Evolutionary conservation across 2,113 vertebrate genomes (phyloP), one percentile per base, ranked within the genome.

Genomic region (Nymphicus hollandicus): DNA sequence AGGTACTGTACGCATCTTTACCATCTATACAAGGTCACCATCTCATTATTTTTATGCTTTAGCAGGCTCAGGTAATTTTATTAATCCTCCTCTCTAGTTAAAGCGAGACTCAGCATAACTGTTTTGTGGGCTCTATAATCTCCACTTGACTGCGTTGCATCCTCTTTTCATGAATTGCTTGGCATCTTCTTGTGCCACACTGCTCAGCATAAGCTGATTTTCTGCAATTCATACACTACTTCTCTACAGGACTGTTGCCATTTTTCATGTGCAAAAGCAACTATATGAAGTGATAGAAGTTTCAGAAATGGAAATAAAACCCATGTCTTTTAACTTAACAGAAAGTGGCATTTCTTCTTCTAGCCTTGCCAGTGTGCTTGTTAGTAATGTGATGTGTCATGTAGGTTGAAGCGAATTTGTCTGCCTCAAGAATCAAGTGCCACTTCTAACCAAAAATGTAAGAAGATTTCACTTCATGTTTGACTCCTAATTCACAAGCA

Each of bases 391-490:
- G 90, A 94, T 85, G 58, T 87, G 92, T 89, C 93, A 69, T 25
- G 47, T 80, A 93, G 73, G 92, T 72, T 93, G 81, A 90, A 93
- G 83, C 7, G 56, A 95, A 91, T 88, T 95, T 93, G 53, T 87
- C 84, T 94, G 81, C 86, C 81, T 93, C 78, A 35, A 87, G 89
- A 81, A 93, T 96, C 92, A 95, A 94, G 52, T 92, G 81, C 61
- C 84, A 84, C 61, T 96, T 93, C 81, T 92, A 69, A 93, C 86
- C 35, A 88, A 81, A 94, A 94, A 76, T 0, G 0, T 88, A 92
- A 95, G 83, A 91, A 91, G 84, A 90, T 96, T 96, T 94, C 78
- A 66, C 49, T 79, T 92, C 66, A 66, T 92, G 65, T 96, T 94
- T 91, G 86, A 83, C 31, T 91, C 78, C 52, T 91, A 89, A 92